phyloP scores from a whole-genome alignment of 30 jellyfish, hydroid and myxozoan genomes.

The Aurelia aurita region DNA sequence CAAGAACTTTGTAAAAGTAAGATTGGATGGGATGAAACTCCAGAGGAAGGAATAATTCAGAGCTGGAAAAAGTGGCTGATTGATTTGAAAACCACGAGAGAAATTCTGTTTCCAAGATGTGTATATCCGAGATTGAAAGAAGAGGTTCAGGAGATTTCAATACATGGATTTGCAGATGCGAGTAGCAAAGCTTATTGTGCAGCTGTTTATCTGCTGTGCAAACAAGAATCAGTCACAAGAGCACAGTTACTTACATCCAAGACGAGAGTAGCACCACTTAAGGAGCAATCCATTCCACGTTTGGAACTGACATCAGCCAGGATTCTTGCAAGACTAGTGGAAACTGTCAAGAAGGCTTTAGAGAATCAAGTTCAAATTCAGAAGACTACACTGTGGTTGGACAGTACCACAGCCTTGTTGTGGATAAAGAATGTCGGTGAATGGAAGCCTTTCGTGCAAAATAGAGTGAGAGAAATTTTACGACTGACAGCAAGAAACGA shows the following conservation, averaged over 20 bases:
- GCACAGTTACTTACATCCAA: slow-evolving; percentile 3
- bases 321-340: neutral
- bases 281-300: neutral
- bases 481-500: neutral
- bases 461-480: neutral
- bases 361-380: neutral
- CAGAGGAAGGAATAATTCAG: neutral
- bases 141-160: neutral
- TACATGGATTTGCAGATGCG: slow-evolving; percentile 25
- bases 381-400: neutral
- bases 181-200: slow-evolving; percentile 20
- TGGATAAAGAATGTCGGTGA: slow-evolving; percentile 27
- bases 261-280: slow-evolving; percentile 2
- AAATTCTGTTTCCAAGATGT: neutral
- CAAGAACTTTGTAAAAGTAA: slow-evolving; percentile 30
- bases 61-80: slow-evolving; percentile 8
- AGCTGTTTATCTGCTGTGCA: neutral
- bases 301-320: neutral
- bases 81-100: neutral
- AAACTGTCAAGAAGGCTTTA: slow-evolving; percentile 19
- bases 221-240: neutral
- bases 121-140: neutral
- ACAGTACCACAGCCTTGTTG: slow-evolving; percentile 17
- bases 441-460: slow-evolving; percentile 24
- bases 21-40: slow-evolving; percentile 47